Evolutionary conservation across 2,797 vertebrate species (phyloP), one percentile per base, ranked within the genome.

Genomic region (Ficedula albicollis): DNA sequence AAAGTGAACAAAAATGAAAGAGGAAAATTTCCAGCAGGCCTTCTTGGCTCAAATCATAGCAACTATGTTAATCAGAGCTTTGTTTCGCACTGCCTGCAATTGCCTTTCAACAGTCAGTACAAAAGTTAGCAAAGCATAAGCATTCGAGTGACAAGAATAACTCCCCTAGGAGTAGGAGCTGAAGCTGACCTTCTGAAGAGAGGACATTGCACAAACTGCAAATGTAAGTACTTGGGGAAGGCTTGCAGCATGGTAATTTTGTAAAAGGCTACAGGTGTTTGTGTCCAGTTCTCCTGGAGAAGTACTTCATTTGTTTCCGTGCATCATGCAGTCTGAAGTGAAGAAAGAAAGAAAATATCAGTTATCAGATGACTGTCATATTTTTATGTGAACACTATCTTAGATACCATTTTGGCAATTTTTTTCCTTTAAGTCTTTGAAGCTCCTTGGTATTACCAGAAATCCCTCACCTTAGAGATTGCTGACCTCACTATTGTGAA

Each of bases 81-180:
- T 92, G 44, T 83, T 96, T 92, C 70, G 48, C 52, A 63, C 59
- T 76, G 77, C 36, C 54, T 84, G 55, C 67, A 90, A 56, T 52
- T 95, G 89, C 63, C 21, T 87, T 95, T 87, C 78, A 76, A 77
- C 63, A 89, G 67, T 73, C 36, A 74, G 82, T 77, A 77, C 48
- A 89, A 52, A 96, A 91, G 68, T 74, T 76, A 95, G 52, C 60
- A 84, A 74, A 87, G 78, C 78, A 32, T 34, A 44, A 89, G 64
- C 56, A 72, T 89, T 87, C 67, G 66, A 80, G 56, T 76, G 84
- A 85, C 84, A 90, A 96, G 63, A 96, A 93, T 92, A 95, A 67
- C 60, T 93, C 78, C 52, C 51, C 62, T 32, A 67, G 72, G 78
- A 96, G 17, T 0, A 66, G 58, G 41, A 92, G 63, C 22, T 39